Percentiles rank a stretch among this genome's conserved stretches.
Evolutionary conservation across 2,888 invertebrate genomes (phyloP).

Genomic region (Heliconius charithonia): DNA sequence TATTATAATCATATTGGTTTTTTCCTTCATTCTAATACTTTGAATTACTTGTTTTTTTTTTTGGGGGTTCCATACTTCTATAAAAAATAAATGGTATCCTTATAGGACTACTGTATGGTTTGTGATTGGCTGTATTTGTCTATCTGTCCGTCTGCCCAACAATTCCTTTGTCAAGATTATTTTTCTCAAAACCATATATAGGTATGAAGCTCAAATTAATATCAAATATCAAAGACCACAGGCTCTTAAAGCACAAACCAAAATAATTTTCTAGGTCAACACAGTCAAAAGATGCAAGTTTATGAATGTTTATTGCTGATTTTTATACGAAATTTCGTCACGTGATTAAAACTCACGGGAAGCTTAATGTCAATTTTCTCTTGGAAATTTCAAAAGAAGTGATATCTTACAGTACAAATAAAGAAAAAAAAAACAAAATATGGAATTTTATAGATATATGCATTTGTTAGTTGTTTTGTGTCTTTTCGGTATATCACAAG

Average conservation of each 20-base stretch:
- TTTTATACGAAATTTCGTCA: no score
- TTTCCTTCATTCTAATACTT: no score
- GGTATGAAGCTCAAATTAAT: background rate
- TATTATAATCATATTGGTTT: no score
- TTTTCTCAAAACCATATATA: no score
- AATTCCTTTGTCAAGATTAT: no score
- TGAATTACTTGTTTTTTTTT: background rate
- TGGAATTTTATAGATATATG: background rate
- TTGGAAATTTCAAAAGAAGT: no score
- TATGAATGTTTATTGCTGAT: no score
- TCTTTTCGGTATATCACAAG: background rate
- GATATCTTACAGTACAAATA: background rate
- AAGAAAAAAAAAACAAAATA: background rate
- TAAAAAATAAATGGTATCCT: background rate
- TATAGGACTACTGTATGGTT: background rate
- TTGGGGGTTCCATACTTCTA: no score
- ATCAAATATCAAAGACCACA: background rate
- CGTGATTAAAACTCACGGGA: no score
- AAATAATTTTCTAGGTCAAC: background rate
- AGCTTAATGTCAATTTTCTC: no score
- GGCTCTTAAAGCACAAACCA: background rate
- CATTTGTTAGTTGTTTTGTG: no score
- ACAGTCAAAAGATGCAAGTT: background rate
- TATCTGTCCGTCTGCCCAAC: background rate
- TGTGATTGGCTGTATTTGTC: no score